Percentiles rank a stretch among this genome's conserved stretches.
phyloP scores from a whole-genome alignment of 2,797 vertebrate species.

The Sebastes baramenuke region DNA sequence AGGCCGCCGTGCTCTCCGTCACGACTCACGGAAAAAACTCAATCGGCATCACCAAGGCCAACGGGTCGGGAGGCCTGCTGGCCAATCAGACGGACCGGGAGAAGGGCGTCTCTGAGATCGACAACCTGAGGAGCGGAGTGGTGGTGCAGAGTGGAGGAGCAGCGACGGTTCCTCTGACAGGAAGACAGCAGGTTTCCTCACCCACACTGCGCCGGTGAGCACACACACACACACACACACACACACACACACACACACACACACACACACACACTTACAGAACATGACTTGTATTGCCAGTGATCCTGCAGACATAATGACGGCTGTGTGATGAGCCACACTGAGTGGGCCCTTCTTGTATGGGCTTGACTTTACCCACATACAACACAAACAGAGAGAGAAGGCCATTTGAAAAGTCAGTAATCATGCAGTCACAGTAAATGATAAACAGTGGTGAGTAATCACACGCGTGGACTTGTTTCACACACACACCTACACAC shows the following conservation, averaged over 20 bases:
- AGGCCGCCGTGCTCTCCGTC: conserved; percentile 87
- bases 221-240: background rate
- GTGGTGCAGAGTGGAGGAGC: conserved; percentile 80
- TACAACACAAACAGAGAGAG: conserved; percentile 3
- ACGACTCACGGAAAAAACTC: conserved; percentile 69
- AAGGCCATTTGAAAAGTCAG: conserved; percentile 19
- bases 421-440: conserved; percentile 40
- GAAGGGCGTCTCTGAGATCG: conserved; percentile 91
- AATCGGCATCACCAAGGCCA: conserved; percentile 74
- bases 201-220: conserved; percentile 95
- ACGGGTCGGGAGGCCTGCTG: conserved; percentile 82
- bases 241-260: background rate
- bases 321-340: conserved; percentile 20
- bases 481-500: background rate
- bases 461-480: conserved; percentile 63
- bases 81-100: conserved; percentile 97
- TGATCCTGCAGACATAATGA: conserved; percentile 27
- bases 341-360: conserved; percentile 32
- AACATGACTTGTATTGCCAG: background rate
- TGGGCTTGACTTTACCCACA: conserved; percentile 43
- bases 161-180: conserved; percentile 79
- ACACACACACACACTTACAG: conserved; percentile 16
- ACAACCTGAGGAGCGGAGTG: conserved; percentile 87
- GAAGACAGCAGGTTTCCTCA: conserved; percentile 93
- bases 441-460: conserved; percentile 55